phyloP scores from a whole-genome alignment of 2,113 vertebrate species.

The Ailuropoda melanoleuca region DNA sequence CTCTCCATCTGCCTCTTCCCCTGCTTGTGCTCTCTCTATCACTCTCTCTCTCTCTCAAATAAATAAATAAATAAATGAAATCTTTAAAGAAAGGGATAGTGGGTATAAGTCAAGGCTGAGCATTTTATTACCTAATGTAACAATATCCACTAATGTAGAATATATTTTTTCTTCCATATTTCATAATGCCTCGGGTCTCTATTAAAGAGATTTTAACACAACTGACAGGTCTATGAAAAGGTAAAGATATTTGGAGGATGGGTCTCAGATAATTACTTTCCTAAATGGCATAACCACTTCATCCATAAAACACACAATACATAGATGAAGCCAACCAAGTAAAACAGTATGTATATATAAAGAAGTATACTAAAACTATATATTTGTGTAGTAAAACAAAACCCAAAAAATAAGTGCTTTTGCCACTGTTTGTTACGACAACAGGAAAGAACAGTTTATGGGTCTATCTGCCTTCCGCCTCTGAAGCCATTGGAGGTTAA shows the following conservation, averaged over 20 bases:
- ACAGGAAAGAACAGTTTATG: neutral
- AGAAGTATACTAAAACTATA: constrained; percentile 38
- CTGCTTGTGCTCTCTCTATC: no score
- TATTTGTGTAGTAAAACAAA: constrained; percentile 37
- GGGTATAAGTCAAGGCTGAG: neutral
- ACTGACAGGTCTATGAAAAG: neutral
- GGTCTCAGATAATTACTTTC: constrained; percentile 44
- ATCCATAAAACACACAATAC: constrained; percentile 22
- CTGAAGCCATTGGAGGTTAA: neutral
- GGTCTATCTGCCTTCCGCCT: neutral
- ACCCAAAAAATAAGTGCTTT: neutral
- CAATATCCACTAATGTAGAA: neutral
- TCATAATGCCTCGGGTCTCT: neutral
- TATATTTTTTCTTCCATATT: constrained; percentile 48
- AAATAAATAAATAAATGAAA: no score
- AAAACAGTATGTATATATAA: constrained; percentile 22
- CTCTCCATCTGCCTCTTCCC: no score
- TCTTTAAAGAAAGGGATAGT: no score
- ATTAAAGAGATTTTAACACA: constrained; percentile 11
- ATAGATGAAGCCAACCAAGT: constrained; percentile 28
- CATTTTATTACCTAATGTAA: constrained; percentile 10
- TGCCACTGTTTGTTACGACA: neutral
- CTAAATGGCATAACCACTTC: constrained; percentile 4
- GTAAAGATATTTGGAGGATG: constrained; percentile 33
- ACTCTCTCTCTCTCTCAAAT: no score